These are phyloP conservation scores for Eupristina koningsbergeri DNA, from an alignment of 1,140 invertebrate genomes.

Conservation along the genomic window DNA sequence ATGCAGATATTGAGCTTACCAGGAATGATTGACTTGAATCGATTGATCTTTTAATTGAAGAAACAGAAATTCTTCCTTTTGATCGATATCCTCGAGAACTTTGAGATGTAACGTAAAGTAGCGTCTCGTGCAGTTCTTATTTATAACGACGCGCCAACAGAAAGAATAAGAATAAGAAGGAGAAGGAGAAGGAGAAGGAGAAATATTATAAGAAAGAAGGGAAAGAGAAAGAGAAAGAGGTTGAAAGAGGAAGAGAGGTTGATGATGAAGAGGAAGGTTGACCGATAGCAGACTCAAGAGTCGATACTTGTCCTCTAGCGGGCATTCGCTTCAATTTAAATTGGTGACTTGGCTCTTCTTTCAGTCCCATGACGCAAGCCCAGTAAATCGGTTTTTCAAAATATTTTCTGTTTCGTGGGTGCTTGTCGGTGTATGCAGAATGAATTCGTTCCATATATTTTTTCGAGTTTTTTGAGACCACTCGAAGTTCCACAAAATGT, in stretches of 20 bases:
- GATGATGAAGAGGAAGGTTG: conserved; percentile 1
- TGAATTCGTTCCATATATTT: neutral
- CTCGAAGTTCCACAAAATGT: neutral
- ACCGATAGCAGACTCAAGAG: conserved; percentile 38
- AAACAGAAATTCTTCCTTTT: conserved; percentile 32
- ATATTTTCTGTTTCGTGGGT: conserved; percentile 1
- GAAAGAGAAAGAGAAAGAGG: neutral
- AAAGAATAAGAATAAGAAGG: neutral
- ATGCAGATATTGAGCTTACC: neutral
- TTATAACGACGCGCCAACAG: neutral
- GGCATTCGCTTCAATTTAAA: conserved; percentile 46
- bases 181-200: neutral
- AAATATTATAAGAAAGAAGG: too few species aligned
- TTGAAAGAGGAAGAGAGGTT: neutral
- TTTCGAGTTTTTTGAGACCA: neutral
- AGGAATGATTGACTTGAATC: conserved; percentile 35
- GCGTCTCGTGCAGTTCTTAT: conserved; percentile 3
- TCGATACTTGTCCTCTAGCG: neutral
- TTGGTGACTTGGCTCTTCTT: conserved; percentile 44
- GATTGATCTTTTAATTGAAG: conserved; percentile 46
- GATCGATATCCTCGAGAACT: neutral
- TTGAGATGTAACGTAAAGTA: neutral
- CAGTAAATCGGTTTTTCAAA: conserved; percentile 28
- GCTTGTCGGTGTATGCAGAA: neutral
- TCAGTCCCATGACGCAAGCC: neutral